Percentiles rank a stretch among this genome's conserved stretches.
Conservation (phyloP, 2,888 invertebrate species). For the Aproaerema taeniolella region DNA sequence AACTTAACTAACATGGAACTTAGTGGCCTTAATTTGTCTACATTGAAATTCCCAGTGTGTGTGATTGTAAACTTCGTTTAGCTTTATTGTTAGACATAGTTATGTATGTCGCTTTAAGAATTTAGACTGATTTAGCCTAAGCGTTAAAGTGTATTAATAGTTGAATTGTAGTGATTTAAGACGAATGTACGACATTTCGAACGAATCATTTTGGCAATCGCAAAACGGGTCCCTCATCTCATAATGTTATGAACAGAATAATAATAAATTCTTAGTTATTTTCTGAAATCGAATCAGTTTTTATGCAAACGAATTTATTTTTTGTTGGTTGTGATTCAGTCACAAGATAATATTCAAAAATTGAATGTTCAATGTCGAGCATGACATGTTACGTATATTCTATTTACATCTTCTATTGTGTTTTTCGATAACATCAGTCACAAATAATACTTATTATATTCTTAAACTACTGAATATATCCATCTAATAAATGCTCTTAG, state of each 20-base stretch:
- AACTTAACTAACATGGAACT: constrained; percentile 34
- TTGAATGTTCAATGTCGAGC: too few species aligned
- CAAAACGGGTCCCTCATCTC: background rate
- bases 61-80: constrained; percentile 64
- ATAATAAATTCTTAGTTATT: too few species aligned
- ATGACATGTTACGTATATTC: too few species aligned
- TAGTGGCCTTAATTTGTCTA: constrained; percentile 61
- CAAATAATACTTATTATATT: too few species aligned
- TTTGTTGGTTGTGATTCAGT: background rate
- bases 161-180: constrained; percentile 60
- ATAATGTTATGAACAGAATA: too few species aligned
- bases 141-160: constrained; percentile 71
- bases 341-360: too few species aligned
- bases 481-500: too few species aligned
- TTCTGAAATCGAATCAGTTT: too few species aligned
- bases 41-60: constrained; percentile 64
- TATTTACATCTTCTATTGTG: too few species aligned
- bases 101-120: constrained; percentile 73
- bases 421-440: too few species aligned
- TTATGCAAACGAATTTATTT: too few species aligned
- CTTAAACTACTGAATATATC: too few species aligned
- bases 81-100: constrained; percentile 69
- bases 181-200: constrained; percentile 54
- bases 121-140: constrained; percentile 76
- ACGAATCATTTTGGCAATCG: constrained; percentile 32